Evolutionary conservation across 2,888 invertebrate genomes (phyloP).

Genomic region (Incurvaria masculella): DNA sequence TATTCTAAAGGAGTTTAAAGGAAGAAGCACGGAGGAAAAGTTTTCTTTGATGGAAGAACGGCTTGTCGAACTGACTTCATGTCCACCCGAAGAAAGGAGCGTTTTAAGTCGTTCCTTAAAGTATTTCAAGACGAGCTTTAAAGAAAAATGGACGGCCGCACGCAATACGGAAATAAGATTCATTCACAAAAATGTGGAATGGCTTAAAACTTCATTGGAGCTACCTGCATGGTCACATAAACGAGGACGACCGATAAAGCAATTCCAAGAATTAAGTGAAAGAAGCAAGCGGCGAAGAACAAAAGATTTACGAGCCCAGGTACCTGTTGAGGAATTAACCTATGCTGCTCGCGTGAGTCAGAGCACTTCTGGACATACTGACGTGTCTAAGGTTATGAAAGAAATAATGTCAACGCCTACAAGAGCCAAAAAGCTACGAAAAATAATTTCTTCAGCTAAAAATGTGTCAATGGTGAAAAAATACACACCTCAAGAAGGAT

Average conservation of each 20-base stretch:
- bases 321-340: constrained; percentile 5
- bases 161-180: too few species aligned
- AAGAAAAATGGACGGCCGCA: too few species aligned
- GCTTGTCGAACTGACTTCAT: too few species aligned
- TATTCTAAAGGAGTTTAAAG: too few species aligned
- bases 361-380: constrained; percentile 9
- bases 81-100: too few species aligned
- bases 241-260: neutral
- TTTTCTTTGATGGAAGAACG: too few species aligned
- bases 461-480: neutral
- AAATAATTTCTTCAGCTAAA: constrained; percentile 4
- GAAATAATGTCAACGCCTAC: constrained; percentile 7
- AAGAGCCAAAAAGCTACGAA: constrained; percentile 7
- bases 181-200: too few species aligned
- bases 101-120: too few species aligned
- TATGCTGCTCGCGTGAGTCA: constrained; percentile 9
- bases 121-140: too few species aligned
- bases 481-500: constrained; percentile 4
- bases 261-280: neutral
- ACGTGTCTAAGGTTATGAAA: constrained; percentile 12
- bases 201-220: too few species aligned
- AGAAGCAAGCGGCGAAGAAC: neutral
- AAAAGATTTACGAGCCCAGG: neutral
- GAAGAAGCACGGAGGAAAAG: too few species aligned
- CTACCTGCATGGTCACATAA: neutral